These are phyloP conservation scores for Hypomecis atomaria DNA, from an alignment of 2,888 invertebrate species.

Conservation along the genomic window DNA sequence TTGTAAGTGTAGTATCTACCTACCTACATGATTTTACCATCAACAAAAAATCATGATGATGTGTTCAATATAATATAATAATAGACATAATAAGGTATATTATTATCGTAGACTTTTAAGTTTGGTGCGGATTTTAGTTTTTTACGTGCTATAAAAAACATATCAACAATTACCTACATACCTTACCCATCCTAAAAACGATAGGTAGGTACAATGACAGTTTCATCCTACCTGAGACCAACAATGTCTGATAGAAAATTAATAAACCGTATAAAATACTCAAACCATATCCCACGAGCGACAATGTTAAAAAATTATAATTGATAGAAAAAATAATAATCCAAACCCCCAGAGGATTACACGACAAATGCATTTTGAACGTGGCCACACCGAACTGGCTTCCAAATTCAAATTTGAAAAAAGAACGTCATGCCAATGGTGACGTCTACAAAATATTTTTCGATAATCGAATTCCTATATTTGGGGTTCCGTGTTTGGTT, in stretches of 20 bases:
- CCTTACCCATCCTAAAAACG: constrained; percentile 8
- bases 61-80: too few relatives aligned
- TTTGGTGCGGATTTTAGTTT: too few relatives aligned
- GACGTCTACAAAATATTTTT: constrained; percentile 54
- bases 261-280: constrained; percentile 68
- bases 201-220: constrained; percentile 24
- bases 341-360: constrained; percentile 81
- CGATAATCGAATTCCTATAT: constrained; percentile 49
- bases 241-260: constrained; percentile 71
- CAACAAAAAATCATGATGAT: too few relatives aligned
- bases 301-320: constrained; percentile 73
- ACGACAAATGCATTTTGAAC: constrained; percentile 81
- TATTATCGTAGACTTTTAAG: too few relatives aligned
- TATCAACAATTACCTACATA: too few relatives aligned
- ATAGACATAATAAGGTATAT: too few relatives aligned
- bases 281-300: constrained; percentile 71
- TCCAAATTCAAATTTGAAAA: constrained; percentile 69
- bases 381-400: constrained; percentile 78
- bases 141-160: too few relatives aligned
- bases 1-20: too few relatives aligned
- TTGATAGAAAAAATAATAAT: constrained; percentile 73
- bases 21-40: too few relatives aligned
- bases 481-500: constrained; percentile 39
- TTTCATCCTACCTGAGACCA: constrained; percentile 45
- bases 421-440: constrained; percentile 42